Conservation (phyloP, 2,888 invertebrate species). For the Dolomedes plantarius region DNA sequence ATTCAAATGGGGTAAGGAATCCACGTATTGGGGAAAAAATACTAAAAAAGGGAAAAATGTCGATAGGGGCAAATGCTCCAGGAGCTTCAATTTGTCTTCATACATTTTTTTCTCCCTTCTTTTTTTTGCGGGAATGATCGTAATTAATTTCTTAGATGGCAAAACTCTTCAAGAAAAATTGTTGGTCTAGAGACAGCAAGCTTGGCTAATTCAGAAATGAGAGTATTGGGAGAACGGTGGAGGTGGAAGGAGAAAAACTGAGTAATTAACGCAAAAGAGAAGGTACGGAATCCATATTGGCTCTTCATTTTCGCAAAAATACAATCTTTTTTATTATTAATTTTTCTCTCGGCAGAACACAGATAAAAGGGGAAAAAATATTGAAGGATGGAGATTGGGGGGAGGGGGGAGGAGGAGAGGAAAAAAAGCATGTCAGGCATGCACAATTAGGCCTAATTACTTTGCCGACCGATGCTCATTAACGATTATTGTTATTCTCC, state of each 20-base stretch:
- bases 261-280: slow-evolving; percentile 31
- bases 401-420: slow-evolving; percentile 13
- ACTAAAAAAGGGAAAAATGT: slow-evolving; percentile 15
- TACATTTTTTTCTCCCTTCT: slow-evolving; percentile 43
- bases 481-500: slow-evolving; percentile 71
- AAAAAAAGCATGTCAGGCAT: slow-evolving; percentile 66
- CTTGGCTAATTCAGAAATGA: slow-evolving; percentile 34
- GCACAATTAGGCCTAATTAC: slow-evolving; percentile 72
- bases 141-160: slow-evolving; percentile 49
- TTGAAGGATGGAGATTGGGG: background rate
- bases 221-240: slow-evolving; percentile 32
- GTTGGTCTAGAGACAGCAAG: background rate
- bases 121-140: slow-evolving; percentile 23
- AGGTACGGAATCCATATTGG: slow-evolving; percentile 41
- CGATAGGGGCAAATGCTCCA: slow-evolving; percentile 42
- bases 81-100: slow-evolving; percentile 41
- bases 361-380: background rate
- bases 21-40: slow-evolving; percentile 12
- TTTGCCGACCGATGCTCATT: slow-evolving; percentile 66
- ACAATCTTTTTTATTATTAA: background rate
- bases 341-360: slow-evolving; percentile 16
- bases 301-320: slow-evolving; percentile 64
- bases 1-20: background rate
- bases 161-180: slow-evolving; percentile 35
- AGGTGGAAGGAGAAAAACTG: slow-evolving; percentile 19